Evolutionary conservation across 1,140 invertebrate species (phyloP).

Genomic region (Anthonomus grandis): DNA sequence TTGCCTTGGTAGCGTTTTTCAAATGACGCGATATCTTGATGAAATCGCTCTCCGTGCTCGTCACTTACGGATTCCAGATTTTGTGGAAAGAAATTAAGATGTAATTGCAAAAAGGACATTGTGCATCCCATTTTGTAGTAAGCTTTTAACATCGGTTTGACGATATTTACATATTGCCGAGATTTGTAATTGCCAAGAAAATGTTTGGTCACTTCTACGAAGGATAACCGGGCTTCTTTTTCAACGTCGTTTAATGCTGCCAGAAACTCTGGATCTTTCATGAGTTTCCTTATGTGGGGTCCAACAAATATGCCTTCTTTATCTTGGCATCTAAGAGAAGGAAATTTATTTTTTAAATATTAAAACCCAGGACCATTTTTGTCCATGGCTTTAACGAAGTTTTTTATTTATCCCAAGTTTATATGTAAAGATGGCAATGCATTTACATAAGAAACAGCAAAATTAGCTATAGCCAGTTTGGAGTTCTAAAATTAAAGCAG

Average conservation of each 20-base stretch:
- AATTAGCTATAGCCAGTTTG: no score
- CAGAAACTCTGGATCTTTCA: conserved; percentile 22
- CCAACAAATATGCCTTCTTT: no score
- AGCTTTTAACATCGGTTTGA: conserved; percentile 26
- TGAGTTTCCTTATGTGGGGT: no score
- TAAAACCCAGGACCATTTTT: no score
- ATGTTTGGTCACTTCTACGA: conserved; percentile 14
- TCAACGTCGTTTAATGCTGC: conserved; percentile 20
- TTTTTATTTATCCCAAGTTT: no score
- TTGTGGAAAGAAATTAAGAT: conserved; percentile 43
- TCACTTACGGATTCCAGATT: conserved; percentile 40
- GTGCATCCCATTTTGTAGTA: conserved; percentile 32
- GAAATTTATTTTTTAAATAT: no score
- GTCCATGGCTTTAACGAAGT: no score
- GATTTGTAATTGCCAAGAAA: conserved; percentile 36
- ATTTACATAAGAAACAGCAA: no score
- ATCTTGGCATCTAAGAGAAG: no score
- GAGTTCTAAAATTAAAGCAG: no score
- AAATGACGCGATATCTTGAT: conserved; percentile 41
- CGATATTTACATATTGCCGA: conserved; percentile 32
- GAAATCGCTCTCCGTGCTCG: conserved; percentile 45
- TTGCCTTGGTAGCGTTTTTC: conserved; percentile 40
- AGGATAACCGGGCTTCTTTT: conserved; percentile 17
- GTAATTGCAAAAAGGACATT: conserved; percentile 44
- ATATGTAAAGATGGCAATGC: no score